Conservation (phyloP, 2,113 vertebrate genomes). For the Rhagologus leucostigma region DNA sequence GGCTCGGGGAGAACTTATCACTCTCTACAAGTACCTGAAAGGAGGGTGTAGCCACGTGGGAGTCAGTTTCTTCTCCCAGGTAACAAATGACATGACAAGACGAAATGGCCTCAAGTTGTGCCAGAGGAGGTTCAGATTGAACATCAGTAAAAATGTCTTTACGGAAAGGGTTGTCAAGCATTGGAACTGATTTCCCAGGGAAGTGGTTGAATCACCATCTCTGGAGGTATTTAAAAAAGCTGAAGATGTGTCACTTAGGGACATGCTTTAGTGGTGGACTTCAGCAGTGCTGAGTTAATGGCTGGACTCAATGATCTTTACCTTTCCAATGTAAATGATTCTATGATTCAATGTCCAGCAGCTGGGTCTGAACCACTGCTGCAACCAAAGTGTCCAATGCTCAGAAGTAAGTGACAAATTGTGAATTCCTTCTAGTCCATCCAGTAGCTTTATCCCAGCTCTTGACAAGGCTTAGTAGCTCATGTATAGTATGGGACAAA, state of each 20-base stretch:
- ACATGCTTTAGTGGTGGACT: neutral
- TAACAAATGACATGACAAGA: neutral
- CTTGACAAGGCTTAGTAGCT: neutral
- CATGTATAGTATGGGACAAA: neutral
- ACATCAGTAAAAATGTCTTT: neutral
- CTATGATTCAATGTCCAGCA: neutral
- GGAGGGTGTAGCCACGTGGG: neutral
- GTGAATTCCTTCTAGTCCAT: neutral
- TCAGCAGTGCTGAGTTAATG: neutral
- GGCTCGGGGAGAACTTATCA: too few species aligned
- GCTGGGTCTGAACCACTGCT: neutral
- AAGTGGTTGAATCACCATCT: neutral
- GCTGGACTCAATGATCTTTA: neutral
- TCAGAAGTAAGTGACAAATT: neutral
- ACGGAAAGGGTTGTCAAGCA: neutral
- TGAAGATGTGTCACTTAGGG: neutral
- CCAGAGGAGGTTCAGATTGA: neutral
- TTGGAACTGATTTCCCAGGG: neutral
- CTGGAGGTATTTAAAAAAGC: neutral
- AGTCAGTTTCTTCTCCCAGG: neutral
- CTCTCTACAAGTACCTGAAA: neutral
- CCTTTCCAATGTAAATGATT: neutral
- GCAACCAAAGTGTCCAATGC: rapidly evolving
- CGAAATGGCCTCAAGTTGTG: neutral
- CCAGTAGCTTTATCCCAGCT: neutral